Percentiles rank a stretch among this genome's conserved stretches.
phyloP scores from a whole-genome alignment of 2,797 vertebrate species.

The Syngnathus acus region DNA sequence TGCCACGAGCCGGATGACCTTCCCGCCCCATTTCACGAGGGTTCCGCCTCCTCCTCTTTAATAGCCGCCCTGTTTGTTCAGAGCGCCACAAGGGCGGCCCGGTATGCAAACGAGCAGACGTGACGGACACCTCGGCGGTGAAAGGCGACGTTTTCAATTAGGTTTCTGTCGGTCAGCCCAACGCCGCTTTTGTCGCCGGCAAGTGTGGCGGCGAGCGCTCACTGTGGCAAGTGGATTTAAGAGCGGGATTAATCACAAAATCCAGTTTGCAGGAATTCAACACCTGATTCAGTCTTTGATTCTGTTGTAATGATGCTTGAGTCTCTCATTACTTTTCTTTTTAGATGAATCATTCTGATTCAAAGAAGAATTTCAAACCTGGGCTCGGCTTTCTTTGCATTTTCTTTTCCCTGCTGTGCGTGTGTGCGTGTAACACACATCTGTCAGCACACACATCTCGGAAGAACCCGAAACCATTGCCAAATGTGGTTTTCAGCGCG shows the following conservation, averaged over 20 bases:
- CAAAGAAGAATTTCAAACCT: not conserved
- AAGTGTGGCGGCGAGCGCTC: conserved; percentile 63
- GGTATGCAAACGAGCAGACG: conserved; percentile 29
- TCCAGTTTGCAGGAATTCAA: not conserved
- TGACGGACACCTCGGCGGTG: conserved; percentile 44
- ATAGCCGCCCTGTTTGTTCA: conserved; percentile 28
- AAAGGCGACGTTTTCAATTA: conserved; percentile 41
- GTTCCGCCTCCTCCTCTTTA: conserved; percentile 39
- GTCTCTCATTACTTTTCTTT: too few species aligned
- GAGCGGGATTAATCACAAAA: not conserved
- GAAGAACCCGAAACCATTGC: conserved; percentile 15
- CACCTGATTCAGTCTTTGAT: not conserved
- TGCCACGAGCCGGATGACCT: conserved; percentile 41
- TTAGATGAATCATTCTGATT: too few species aligned
- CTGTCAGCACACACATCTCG: not conserved
- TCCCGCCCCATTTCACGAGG: conserved; percentile 43
- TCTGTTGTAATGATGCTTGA: too few species aligned
- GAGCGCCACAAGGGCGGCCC: conserved; percentile 7
- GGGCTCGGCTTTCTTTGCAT: not conserved
- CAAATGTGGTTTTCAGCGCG: conserved; percentile 10
- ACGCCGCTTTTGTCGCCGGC: conserved; percentile 39
- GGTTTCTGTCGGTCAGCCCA: conserved; percentile 20
- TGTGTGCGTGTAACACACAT: not conserved
- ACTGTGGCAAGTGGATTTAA: conserved; percentile 19
- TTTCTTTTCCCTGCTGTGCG: not conserved